A percentile compares a stretch with the other conserved stretches of the same genome.
phyloP scores from a whole-genome alignment of 2,113 vertebrate species.

The Ancistrus triradiatus region DNA sequence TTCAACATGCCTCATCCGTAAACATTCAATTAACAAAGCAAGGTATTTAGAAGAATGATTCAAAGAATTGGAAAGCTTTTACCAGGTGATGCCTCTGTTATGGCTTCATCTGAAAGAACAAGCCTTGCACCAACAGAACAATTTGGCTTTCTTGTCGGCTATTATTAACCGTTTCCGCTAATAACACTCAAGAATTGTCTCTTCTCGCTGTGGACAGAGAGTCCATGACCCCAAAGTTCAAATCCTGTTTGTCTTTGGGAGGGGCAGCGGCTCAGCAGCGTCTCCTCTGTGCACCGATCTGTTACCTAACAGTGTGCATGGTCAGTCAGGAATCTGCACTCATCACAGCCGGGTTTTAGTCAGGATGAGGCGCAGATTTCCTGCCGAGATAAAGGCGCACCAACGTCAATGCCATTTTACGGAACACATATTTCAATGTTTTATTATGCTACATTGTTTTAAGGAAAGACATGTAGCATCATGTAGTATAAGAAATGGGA shows the following conservation, averaged over 20 bases:
- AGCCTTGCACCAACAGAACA: slow-evolving; percentile 54
- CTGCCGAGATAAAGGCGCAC: slow-evolving; percentile 48
- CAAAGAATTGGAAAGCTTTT: slow-evolving; percentile 8
- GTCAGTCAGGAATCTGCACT: slow-evolving; percentile 51
- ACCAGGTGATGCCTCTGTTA: slow-evolving; percentile 62
- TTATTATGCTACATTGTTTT: too few species aligned
- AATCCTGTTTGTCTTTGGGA: slow-evolving; percentile 73
- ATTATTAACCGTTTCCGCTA: slow-evolving; percentile 74
- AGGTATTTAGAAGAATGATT: background rate
- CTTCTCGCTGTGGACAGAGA: slow-evolving; percentile 64
- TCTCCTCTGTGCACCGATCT: slow-evolving; percentile 36
- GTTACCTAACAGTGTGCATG: slow-evolving; percentile 39
- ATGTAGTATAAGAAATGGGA: too few species aligned
- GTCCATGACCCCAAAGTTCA: slow-evolving; percentile 65
- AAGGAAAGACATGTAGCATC: too few species aligned
- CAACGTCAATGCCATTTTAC: slow-evolving; percentile 11
- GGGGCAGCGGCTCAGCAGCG: slow-evolving; percentile 62
- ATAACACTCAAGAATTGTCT: slow-evolving; percentile 74
- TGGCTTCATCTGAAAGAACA: slow-evolving; percentile 64
- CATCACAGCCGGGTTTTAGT: slow-evolving; percentile 51
- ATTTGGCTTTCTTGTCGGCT: slow-evolving; percentile 65
- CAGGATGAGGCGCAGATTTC: slow-evolving; percentile 56
- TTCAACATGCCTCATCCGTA: too few species aligned
- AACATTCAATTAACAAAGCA: background rate
- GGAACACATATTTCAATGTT: too few species aligned